Evolutionary conservation across 92 coral and sea anemone species (phyloP).

Genomic region (Epizoanthus scotinus): DNA sequence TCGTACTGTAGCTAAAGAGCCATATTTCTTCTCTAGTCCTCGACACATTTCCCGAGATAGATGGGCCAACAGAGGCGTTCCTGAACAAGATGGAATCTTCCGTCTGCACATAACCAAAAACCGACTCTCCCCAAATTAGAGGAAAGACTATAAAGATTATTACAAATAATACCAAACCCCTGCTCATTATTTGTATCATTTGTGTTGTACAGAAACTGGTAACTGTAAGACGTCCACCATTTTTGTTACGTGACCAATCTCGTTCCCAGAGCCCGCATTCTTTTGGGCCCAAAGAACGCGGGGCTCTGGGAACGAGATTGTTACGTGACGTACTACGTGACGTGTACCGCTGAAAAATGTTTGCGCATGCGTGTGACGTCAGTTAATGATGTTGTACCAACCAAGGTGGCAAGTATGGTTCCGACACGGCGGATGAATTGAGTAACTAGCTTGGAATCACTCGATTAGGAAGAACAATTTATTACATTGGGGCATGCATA

Average conservation of each 20-base stretch:
- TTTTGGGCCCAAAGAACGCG: no score
- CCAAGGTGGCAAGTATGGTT: no score
- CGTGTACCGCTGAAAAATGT: no score
- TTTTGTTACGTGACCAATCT: not conserved
- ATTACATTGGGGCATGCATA: no score
- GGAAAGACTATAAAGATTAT: not conserved
- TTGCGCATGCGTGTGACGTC: no score
- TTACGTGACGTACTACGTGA: no score
- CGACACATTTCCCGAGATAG: conserved; percentile 64
- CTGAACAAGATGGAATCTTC: conserved; percentile 49
- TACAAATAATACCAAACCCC: not conserved
- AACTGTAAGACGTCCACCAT: not conserved
- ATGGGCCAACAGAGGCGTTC: conserved; percentile 58
- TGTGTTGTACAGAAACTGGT: not conserved
- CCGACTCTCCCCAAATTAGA: not conserved
- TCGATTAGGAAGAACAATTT: no score
- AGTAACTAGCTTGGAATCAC: no score
- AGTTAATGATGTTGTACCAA: no score
- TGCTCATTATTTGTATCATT: not conserved
- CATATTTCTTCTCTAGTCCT: conserved; percentile 75
- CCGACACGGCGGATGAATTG: no score
- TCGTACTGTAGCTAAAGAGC: conserved; percentile 62
- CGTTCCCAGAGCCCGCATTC: no score
- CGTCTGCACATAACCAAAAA: not conserved
- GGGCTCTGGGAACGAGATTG: no score